Conservation (phyloP, 2,113 vertebrate species). For the Rallus limicola region DNA sequence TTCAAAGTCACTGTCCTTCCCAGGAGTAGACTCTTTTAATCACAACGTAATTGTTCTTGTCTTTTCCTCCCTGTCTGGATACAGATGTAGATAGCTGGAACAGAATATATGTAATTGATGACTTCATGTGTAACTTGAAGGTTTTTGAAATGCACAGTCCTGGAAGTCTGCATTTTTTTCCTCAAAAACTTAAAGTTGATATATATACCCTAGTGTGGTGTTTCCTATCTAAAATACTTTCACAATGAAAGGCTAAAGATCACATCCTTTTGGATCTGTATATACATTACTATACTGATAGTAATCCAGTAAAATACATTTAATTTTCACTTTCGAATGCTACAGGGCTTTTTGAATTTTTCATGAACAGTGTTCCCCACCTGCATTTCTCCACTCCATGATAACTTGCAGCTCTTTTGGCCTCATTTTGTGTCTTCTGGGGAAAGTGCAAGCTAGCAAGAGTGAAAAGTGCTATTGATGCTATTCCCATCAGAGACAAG, state of each 20-base stretch:
- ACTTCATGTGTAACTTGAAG: background rate
- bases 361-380: background rate
- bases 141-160: background rate
- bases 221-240: background rate
- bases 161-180: background rate
- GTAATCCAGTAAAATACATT: background rate
- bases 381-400: background rate
- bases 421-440: background rate
- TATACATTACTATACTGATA: background rate
- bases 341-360: background rate
- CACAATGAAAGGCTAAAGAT: background rate
- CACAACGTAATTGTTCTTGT: background rate
- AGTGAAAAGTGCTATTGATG: background rate
- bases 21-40: background rate
- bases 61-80: background rate
- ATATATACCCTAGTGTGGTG: background rate
- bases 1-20: background rate
- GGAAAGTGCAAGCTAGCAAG: background rate
- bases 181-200: background rate
- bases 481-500: background rate
- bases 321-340: background rate
- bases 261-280: background rate
- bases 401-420: background rate
- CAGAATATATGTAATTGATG: background rate
- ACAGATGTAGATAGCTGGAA: background rate